Conservation (phyloP, 2,888 invertebrate genomes). For the Conistra vaccinii region DNA sequence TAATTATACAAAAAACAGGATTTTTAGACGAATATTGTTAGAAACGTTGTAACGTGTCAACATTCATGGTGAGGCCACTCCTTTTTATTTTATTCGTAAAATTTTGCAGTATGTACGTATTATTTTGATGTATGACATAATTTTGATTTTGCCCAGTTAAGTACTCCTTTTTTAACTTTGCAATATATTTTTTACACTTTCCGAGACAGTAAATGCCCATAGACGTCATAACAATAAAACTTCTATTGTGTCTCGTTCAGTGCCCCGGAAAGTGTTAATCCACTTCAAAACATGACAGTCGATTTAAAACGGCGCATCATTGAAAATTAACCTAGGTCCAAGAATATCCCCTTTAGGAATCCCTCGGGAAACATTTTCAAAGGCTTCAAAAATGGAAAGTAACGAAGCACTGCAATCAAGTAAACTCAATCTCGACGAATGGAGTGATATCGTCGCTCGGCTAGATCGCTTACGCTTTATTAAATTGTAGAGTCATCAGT, state of each 20-base stretch:
- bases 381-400: constrained; percentile 35
- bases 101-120: neutral
- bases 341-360: constrained; percentile 19
- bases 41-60: neutral
- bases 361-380: constrained; percentile 19
- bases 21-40: neutral
- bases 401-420: constrained; percentile 45
- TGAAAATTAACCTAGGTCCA: neutral
- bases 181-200: neutral
- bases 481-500: constrained; percentile 55
- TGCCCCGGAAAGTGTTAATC: neutral
- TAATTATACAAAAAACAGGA: neutral
- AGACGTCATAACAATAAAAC: too few species aligned
- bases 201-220: too few species aligned
- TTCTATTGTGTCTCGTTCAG: too few species aligned
- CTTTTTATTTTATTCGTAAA: too few species aligned
- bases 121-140: neutral
- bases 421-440: constrained; percentile 53
- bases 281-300: neutral
- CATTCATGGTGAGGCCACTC: too few species aligned
- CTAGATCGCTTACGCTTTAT: constrained; percentile 56
- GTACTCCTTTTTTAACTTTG: neutral
- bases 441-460: constrained; percentile 35
- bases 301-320: rapidly evolving
- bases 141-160: neutral